phyloP scores from a whole-genome alignment of 2,888 invertebrate genomes.

The Dione vanillae region DNA sequence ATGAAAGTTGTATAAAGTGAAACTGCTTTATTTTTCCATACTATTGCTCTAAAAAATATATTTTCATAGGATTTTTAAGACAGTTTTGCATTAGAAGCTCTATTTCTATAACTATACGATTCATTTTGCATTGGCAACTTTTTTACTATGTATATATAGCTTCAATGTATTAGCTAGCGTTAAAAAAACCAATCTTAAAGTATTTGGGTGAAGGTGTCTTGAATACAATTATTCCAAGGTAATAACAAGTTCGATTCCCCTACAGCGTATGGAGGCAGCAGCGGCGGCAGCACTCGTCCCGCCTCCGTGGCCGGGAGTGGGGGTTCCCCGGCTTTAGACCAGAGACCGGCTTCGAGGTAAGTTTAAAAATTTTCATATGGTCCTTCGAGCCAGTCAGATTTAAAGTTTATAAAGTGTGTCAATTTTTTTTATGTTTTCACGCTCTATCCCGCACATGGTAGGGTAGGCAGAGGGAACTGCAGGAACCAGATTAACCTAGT shows the following conservation, averaged over 20 bases:
- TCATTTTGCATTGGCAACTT: no score
- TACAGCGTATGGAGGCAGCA: conserved; percentile 69
- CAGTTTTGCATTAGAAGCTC: background rate
- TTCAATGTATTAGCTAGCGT: background rate
- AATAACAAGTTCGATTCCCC: background rate
- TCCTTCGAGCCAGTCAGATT: no score
- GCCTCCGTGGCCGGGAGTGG: conserved; percentile 76
- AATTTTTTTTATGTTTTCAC: no score
- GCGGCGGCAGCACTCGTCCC: conserved; percentile 60
- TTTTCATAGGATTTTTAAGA: background rate
- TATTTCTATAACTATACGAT: no score
- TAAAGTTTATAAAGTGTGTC: no score
- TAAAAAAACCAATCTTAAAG: background rate
- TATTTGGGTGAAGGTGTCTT: background rate
- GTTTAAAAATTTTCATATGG: background rate
- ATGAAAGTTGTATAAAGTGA: background rate
- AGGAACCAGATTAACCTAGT: no score
- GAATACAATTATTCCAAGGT: background rate
- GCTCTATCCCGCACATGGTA: no score
- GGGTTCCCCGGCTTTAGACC: conserved; percentile 74
- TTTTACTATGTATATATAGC: background rate
- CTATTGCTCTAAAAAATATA: background rate
- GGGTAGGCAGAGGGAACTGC: no score
- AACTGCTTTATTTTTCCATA: background rate
- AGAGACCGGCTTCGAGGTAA: conserved; percentile 75